phyloP scores from a whole-genome alignment of 2,888 invertebrate genomes.

The Hoplodrina blanda region DNA sequence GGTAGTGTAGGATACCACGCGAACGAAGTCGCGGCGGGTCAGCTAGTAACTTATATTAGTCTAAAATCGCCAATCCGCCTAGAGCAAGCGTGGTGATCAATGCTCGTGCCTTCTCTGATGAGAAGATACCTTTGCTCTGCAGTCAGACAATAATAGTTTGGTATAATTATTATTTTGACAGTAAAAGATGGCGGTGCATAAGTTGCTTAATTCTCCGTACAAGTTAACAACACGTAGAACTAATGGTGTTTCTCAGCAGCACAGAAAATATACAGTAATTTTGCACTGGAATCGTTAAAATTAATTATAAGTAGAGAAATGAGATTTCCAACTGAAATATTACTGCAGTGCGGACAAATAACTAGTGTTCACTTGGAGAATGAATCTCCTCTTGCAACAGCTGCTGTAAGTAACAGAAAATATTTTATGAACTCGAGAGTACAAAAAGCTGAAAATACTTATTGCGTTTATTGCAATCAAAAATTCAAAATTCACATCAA shows the following conservation, averaged over 20 bases:
- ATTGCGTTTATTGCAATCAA: conserved; percentile 15
- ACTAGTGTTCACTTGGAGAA: not conserved
- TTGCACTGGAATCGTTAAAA: conserved; percentile 28
- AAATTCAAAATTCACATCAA: conserved; percentile 13
- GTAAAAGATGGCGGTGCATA: not conserved
- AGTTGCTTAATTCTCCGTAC: conserved; percentile 11
- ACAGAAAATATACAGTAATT: conserved; percentile 8
- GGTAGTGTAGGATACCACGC: too few relatives aligned
- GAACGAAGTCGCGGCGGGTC: too few relatives aligned
- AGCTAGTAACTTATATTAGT: too few relatives aligned
- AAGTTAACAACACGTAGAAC: conserved; percentile 27
- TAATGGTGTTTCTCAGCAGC: conserved; percentile 11
- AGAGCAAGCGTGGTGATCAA: too few relatives aligned
- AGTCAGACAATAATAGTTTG: too few relatives aligned
- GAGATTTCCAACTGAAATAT: conserved; percentile 14
- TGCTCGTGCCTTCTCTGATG: too few relatives aligned
- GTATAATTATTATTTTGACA: too few relatives aligned
- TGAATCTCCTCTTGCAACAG: conserved; percentile 4
- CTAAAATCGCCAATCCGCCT: too few relatives aligned
- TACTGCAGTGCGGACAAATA: conserved; percentile 25
- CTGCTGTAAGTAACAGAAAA: not conserved
- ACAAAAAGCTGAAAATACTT: not conserved
- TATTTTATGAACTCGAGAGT: conserved; percentile 7
- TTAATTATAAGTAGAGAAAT: conserved; percentile 30
- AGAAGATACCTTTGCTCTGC: too few relatives aligned